phyloP scores from a whole-genome alignment of 2,888 invertebrate species.

The Cerceris rybyensis region DNA sequence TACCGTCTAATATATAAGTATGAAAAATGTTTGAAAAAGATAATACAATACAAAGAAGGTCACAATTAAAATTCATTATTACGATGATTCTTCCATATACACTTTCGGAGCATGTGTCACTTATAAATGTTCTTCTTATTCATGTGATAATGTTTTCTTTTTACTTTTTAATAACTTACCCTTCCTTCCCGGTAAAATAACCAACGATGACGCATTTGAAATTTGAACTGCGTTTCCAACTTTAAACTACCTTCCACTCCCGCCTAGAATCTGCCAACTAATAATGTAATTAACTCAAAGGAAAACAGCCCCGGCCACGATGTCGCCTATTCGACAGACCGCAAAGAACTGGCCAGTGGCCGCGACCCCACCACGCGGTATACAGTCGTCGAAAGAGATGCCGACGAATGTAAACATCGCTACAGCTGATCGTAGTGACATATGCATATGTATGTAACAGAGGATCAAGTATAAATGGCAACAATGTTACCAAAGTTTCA shows the following conservation, averaged over 20 bases:
- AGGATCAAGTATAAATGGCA: background rate
- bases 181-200: constrained; percentile 9
- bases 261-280: constrained; percentile 32
- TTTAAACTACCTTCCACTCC: constrained; percentile 21
- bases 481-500: no score
- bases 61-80: background rate
- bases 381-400: constrained; percentile 52
- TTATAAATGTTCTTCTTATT: no score
- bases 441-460: constrained; percentile 3
- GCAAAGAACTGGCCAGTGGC: constrained; percentile 70
- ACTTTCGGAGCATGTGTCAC: no score
- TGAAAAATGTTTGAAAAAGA: background rate
- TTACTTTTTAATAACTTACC: constrained; percentile 35
- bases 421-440: constrained; percentile 68
- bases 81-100: no score
- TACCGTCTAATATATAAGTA: constrained; percentile 8
- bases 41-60: background rate
- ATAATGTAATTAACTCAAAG: constrained; percentile 23
- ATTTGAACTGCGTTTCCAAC: constrained; percentile 8
- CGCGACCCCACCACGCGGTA: constrained; percentile 61
- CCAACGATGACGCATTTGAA: constrained; percentile 39
- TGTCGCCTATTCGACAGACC: constrained; percentile 67
- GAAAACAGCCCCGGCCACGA: constrained; percentile 20
- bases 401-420: constrained; percentile 72
- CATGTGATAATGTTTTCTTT: no score